Conservation (phyloP, 2,797 vertebrate genomes). For the Pseudomugil gertrudae region DNA sequence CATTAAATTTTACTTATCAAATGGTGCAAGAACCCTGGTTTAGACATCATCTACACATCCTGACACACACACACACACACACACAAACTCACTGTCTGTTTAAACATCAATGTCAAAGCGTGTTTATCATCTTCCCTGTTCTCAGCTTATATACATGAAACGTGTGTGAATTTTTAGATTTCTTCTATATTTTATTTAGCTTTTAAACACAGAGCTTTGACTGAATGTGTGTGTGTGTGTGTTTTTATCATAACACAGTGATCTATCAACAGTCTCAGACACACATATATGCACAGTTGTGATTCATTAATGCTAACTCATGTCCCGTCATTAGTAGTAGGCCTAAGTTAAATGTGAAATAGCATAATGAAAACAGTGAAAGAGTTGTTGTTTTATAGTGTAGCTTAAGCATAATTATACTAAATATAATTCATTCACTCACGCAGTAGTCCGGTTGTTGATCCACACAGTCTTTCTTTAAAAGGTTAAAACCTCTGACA, state of each 20-base stretch:
- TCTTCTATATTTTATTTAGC: too few species aligned
- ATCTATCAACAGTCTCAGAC: not conserved
- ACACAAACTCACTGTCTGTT: not conserved
- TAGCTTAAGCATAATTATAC: constrained; percentile 54
- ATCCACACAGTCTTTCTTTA: constrained; percentile 31
- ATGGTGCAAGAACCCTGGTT: too few species aligned
- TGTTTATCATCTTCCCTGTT: not conserved
- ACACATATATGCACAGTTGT: constrained; percentile 14
- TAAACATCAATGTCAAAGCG: constrained; percentile 4
- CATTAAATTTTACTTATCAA: too few species aligned
- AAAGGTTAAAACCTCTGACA: constrained; percentile 46
- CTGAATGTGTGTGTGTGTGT: too few species aligned
- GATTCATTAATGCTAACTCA: constrained; percentile 32
- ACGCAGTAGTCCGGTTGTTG: constrained; percentile 32
- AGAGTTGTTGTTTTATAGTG: constrained; percentile 42
- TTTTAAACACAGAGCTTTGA: too few species aligned
- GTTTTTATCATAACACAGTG: too few species aligned
- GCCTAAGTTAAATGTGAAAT: constrained; percentile 20
- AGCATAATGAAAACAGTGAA: constrained; percentile 22
- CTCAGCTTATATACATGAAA: not conserved
- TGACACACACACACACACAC: constrained; percentile 7
- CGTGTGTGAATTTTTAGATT: too few species aligned
- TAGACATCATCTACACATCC: constrained; percentile 30
- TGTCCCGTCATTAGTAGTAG: constrained; percentile 43
- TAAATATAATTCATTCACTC: constrained; percentile 37